Evolutionary conservation across 2,888 invertebrate species (phyloP).

Genomic region (Drosophila seclusa): DNA sequence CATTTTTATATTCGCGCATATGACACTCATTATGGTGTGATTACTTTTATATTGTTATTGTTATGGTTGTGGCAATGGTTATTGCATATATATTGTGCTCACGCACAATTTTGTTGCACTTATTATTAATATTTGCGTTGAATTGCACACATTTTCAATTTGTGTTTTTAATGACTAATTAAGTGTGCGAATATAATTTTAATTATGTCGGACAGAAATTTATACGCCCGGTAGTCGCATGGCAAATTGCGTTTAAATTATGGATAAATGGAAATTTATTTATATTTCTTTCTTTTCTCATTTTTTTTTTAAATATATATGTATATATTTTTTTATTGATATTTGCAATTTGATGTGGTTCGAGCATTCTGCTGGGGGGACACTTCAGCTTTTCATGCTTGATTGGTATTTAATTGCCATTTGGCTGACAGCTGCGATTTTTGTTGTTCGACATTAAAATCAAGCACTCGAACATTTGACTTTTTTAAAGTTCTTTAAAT

Average conservation of each 20-base stretch:
- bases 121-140: constrained; percentile 66
- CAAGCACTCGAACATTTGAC: constrained; percentile 18
- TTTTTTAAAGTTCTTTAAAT: constrained; percentile 14
- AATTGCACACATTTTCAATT: constrained; percentile 67
- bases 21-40: constrained; percentile 69
- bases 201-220: constrained; percentile 62
- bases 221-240: constrained; percentile 54
- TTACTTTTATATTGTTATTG: constrained; percentile 56
- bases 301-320: constrained; percentile 2
- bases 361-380: constrained; percentile 33
- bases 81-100: constrained; percentile 43
- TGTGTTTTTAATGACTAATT: constrained; percentile 80
- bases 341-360: constrained; percentile 10
- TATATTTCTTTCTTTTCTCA: constrained; percentile 26
- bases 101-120: constrained; percentile 59
- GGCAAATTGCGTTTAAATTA: constrained; percentile 52
- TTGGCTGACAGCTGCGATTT: constrained; percentile 57
- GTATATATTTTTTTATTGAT: constrained; percentile 13
- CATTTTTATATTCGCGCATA: constrained; percentile 47
- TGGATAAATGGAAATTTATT: constrained; percentile 41
- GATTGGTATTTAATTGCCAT: constrained; percentile 78
- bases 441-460: constrained; percentile 37
- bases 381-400: constrained; percentile 66
- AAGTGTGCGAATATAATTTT: constrained; percentile 80
- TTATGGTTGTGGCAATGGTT: constrained; percentile 54